Base-by-base conservation (phyloP, 2,888 invertebrate genomes). In the Conomelus anceps region DNA sequence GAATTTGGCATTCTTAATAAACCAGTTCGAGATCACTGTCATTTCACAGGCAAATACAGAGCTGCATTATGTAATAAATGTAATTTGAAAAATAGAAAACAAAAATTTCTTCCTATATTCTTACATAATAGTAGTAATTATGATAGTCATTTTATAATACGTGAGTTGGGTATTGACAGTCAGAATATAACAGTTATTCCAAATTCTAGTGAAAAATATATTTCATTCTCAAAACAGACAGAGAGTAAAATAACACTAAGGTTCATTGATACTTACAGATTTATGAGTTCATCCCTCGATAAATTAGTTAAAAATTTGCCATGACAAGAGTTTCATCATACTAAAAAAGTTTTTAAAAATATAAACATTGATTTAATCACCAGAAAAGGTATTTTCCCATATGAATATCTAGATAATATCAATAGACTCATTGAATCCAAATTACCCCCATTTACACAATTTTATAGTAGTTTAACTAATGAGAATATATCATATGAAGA, bases 401-500 rank as follows among this genome's bases (percentile, higher is more conserved):
- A 92, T 89, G 91, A 91, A 17, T 92, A 91, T 24, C 87, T 92
- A 23, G 88, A 90, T 26, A 23, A n/a, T 29, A 89, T 86, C 85
- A 23, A 34, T 0, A 89, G 89, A 86, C 84, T 91, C n/a, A 41
- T 86, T 0, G 90, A 91, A n/a, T 90, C 89, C 0, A 9, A 0
- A n/a, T 23, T 93, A 90, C 92, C 92, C 26, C 7, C 87, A 11
- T 91, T 90, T 88, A 88, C 90, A 23, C 11, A 88, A 11, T 92
- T 92, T 91, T 92, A 91, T 90, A 92, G 91, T 90, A 63, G 23
- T 13, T 23, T 92, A 13, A 91, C 84, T 22, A 89, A 92, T 86
- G 84, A 90, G 22, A 22, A 90, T 22, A 91, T 92, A 29, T 90
- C 89, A 23, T 90, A 91, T 6, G 90, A 90, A 23, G 92, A 92